Base-by-base conservation (phyloP, 1,140 invertebrate species). In the Diplogasteroides magnus region DNA sequence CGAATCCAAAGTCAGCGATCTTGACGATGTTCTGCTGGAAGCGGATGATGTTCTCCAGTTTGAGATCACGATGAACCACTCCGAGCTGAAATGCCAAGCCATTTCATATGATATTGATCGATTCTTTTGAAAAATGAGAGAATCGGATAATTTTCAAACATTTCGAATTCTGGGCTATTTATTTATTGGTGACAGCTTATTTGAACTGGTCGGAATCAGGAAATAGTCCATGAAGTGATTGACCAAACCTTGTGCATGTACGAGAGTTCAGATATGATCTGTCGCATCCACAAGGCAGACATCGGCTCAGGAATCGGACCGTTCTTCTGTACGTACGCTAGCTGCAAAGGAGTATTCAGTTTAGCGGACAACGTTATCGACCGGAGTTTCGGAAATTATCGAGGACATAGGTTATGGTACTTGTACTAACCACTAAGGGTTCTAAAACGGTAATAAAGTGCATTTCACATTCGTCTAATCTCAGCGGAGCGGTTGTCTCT, bases 1-100 rank as follows among this genome's bases (percentile, higher is more conserved):
- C 57, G 37, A 72, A 72, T 73, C 70, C 70, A 62, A 72, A 72
- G 37, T 72, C 70, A 25, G 56, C 69, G 13, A 72, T n/a, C 57
- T 72, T 72, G 55, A 72, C 70, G 37, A 23, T 32, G 14, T 23
- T 60, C 25, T 63, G 31, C 25, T 27, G 14, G 60, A 71, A 72
- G n/a, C 73, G 13, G n/a, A 71, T 26, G n/a, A 71, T 37, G 31
- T 72, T 72, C 31, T 72, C 70, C 1, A 72, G 69, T 56, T 72
- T 72, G 28, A 72, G 37, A 2, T 72, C 70, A 19, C 70, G 69
- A 37, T 72, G 70, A 3, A 67, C 70, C 19, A 72, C 55, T 27
- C 58, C 2, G 27, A 25, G 13, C 37, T 26, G n/a, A 48, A 48
- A n/a, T n/a, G n/a, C n/a, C n/a, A n/a, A n/a, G n/a, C n/a, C n/a